Conservation (phyloP, 1,140 invertebrate genomes). For the Druon quercuslanigerum region DNA sequence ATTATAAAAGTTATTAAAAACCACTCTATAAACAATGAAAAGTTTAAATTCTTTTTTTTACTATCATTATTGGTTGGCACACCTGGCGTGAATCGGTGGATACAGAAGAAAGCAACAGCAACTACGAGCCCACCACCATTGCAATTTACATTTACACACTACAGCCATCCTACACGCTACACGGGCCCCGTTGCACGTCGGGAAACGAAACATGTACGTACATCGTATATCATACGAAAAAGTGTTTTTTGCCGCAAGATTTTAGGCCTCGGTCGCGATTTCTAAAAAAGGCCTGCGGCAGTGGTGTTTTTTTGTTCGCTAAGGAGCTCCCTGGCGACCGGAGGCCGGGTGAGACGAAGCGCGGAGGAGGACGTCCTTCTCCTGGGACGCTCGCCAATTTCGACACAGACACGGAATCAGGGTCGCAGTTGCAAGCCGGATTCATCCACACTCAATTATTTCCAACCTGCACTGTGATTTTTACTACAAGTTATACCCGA, state of each 20-base stretch:
- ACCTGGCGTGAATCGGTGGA: constrained; percentile 9
- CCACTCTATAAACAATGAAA: too few relatives aligned
- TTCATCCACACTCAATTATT: constrained; percentile 15
- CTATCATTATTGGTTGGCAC: neutral
- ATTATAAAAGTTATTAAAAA: too few relatives aligned
- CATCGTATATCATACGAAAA: constrained; percentile 53
- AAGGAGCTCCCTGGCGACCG: constrained; percentile 38
- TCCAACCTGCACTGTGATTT: constrained; percentile 16
- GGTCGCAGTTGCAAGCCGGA: constrained; percentile 35
- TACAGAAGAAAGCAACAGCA: constrained; percentile 55
- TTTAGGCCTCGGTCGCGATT: constrained; percentile 43
- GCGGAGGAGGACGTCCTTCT: constrained; percentile 50
- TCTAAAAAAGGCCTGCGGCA: constrained; percentile 44
- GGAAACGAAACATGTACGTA: constrained; percentile 67
- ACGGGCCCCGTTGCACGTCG: constrained; percentile 66
- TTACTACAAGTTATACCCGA: constrained; percentile 26
- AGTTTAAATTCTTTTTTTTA: constrained; percentile 3
- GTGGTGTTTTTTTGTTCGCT: constrained; percentile 42
- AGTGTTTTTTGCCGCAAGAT: constrained; percentile 38
- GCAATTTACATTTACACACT: constrained; percentile 45
- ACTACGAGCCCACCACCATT: constrained; percentile 51
- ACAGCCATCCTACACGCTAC: constrained; percentile 55
- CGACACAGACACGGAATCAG: constrained; percentile 49
- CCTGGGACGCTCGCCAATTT: constrained; percentile 62
- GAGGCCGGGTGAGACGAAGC: constrained; percentile 43